Evolutionary conservation across 2,113 vertebrate genomes (phyloP), one percentile per base, ranked within the genome.

Genomic region (Indri indri): DNA sequence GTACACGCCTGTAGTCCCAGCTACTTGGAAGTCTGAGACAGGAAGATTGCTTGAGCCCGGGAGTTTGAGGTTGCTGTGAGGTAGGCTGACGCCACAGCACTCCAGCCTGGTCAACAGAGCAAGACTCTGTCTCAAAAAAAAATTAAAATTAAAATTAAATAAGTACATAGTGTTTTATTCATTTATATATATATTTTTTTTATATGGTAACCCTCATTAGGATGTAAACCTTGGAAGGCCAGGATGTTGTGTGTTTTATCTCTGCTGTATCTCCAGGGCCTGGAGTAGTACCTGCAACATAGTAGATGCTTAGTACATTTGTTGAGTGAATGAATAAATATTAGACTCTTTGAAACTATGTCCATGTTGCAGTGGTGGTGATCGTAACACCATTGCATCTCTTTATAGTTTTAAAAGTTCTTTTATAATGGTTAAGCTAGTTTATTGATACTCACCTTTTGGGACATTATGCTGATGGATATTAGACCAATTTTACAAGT

Each of bases 371-470:
- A 88, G 6, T 66, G 40, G 23, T 80, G 76, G 7, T 71, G 22
- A 86, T 90, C 2, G 4, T 80, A 34, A 50, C 12, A 90, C 40
- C 40, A 57, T 40, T 86, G 42, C n/a, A 79, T 66, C 40, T 79
- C 20, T 87, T 63, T 71, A 17, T 91, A 65, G 61, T 90, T 94
- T 71, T 92, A 25, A 74, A 88, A 59, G 40, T 73, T 81, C 0
- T 90, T 96, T 94, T 91, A 74, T 65, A 83, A 73, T 90, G 54
- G 54, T 80, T 85, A 73, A 83, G 54, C 23, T 57, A 47, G 68
- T 80, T 87, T 12, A 9, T 84, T 97, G 32, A 34, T 74, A n/a
- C 27, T 77, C 61, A 63, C n/a, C n/a, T 94, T 93, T 81, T 93
- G 63, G 73, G 71, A 74, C 20, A 57, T 87, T n/a, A 73, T 92